Evolutionary conservation across 2,113 vertebrate species (phyloP), one percentile per base, ranked within the genome.

Genomic region (Delphinapterus leucas): DNA sequence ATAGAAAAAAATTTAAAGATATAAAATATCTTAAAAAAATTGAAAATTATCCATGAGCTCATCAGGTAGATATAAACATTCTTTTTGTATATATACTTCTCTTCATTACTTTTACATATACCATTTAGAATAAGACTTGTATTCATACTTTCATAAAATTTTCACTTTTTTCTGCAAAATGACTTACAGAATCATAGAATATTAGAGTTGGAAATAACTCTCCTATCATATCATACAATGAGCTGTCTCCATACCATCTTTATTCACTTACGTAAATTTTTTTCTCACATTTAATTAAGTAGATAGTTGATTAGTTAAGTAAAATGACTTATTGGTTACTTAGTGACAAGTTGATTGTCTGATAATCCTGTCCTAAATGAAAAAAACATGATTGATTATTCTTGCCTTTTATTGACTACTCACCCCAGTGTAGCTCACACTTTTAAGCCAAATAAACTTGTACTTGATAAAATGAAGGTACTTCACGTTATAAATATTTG

Each of bases 91-190:
- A 20, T 89, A 3, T 90, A 63, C 5, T 79, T 81, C 20, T 74
- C 14, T 58, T 95, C 14, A 53, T 91, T 91, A 73, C 76, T 90
- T 96, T 94, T 87, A 65, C 1, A 10, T 77, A 68, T 33, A 12
- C 31, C 26, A 93, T 70, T 83, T 93, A 94, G 25, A 96, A 73
- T 49, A 86, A 80, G 93, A 80, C 20, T 79, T 49, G 18, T 68
- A 47, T 63, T 96, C 5, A 53, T 83, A 44, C 5, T 83, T 70
- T 77, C 12, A 95, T 36, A 67, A 80, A 67, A 8, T 47, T 81
- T 81, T 87, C 21, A 13, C 81, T 87, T 76, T 96, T 95, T 67
- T 49, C 68, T 92, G 38, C 21, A 76, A 93, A 84, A 83, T 61
- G 68, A 60, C 58, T 58, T n/a, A 79, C 7, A 82, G 20, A 87